Evolutionary conservation across 2,113 vertebrate species (phyloP).

Genomic region (Cygnus buccinator): DNA sequence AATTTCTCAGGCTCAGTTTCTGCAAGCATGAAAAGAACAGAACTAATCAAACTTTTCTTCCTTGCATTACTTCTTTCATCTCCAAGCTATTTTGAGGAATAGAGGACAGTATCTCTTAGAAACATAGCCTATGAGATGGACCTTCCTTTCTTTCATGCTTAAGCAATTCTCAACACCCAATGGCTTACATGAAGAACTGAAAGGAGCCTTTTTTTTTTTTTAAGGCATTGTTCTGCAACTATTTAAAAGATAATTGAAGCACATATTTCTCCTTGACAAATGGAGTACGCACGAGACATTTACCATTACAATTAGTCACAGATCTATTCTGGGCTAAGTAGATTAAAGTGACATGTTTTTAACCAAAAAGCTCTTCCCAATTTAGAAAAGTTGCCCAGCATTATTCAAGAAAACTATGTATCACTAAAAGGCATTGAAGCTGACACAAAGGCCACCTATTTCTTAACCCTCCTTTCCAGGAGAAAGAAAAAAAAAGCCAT

Average conservation of each 20-base stretch:
- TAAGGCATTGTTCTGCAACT: not conserved
- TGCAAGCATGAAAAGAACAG: not conserved
- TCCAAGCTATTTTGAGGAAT: not conserved
- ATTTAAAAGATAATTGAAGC: not conserved
- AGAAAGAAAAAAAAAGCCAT: not conserved
- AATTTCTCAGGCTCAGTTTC: not conserved
- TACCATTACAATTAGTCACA: not conserved
- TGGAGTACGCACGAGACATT: not conserved
- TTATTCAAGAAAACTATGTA: not conserved
- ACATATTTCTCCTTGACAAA: not conserved
- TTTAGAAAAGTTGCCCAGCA: not conserved
- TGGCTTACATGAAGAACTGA: not conserved
- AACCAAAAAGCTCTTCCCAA: not conserved
- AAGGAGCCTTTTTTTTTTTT: not conserved
- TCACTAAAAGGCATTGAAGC: not conserved
- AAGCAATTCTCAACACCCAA: not conserved
- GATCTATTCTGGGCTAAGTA: not conserved
- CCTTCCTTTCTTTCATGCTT: not conserved
- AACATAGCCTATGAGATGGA: fast-evolving
- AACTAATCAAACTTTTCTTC: not conserved
- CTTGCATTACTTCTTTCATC: not conserved
- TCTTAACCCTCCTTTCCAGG: not conserved
- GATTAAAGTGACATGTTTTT: not conserved
- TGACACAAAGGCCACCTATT: not conserved
- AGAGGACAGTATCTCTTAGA: not conserved